Evolutionary conservation across 2,113 vertebrate species (phyloP).

Genomic region (Halcyon senegalensis): DNA sequence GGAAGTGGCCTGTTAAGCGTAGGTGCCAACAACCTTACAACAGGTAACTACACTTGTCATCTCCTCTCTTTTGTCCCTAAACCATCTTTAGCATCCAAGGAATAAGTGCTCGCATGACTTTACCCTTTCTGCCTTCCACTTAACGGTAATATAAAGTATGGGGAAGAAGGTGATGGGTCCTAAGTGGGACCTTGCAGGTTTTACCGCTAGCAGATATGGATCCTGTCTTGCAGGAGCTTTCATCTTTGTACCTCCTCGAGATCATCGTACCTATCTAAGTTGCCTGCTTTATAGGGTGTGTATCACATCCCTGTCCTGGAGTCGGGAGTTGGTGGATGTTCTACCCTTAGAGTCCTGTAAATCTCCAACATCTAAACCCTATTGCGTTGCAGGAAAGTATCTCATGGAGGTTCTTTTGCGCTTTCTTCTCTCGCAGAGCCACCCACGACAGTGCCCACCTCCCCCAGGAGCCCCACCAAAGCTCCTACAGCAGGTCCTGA

Average conservation of each 20-base stretch:
- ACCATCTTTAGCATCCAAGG: neutral
- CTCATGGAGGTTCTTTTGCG: neutral
- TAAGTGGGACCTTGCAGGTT: neutral
- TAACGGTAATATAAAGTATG: neutral
- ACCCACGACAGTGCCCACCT: slow-evolving; percentile 24
- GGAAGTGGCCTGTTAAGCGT: slow-evolving; percentile 76
- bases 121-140: neutral
- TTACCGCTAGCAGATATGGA: neutral
- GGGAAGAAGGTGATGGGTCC: neutral
- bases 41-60: slow-evolving; percentile 70
- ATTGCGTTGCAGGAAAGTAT: neutral
- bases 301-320: neutral
- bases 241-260: neutral
- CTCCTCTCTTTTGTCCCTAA: neutral
- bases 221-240: neutral
- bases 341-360: accelerated
- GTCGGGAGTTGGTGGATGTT: neutral
- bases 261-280: accelerated
- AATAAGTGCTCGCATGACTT: neutral
- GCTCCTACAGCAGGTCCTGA: slow-evolving; percentile 22
- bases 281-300: neutral
- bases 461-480: slow-evolving; percentile 48
- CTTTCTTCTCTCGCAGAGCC: slow-evolving; percentile 39
- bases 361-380: neutral
- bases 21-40: slow-evolving; percentile 69